Percentiles rank a stretch among this genome's conserved stretches.
These are phyloP conservation scores for Drosophila paracracens DNA, from an alignment of 2,888 invertebrate genomes.

Conservation along the genomic window DNA sequence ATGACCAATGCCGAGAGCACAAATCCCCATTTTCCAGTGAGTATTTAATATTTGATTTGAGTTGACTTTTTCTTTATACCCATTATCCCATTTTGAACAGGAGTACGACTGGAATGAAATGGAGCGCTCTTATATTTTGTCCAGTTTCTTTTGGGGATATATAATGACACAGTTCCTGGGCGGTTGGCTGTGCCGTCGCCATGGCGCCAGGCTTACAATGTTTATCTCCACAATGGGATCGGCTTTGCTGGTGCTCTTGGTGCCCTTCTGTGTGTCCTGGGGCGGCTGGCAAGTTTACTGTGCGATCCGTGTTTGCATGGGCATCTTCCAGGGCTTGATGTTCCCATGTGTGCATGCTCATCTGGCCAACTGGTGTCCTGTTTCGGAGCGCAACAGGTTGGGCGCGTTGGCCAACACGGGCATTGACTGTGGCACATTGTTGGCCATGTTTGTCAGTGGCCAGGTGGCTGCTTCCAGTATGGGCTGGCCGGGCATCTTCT, in stretches of 20 bases:
- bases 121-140: constrained; percentile 87
- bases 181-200: constrained; percentile 89
- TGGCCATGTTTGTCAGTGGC: constrained; percentile 88
- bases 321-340: constrained; percentile 88
- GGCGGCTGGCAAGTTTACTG: constrained; percentile 88
- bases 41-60: constrained; percentile 32
- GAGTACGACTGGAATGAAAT: constrained; percentile 85
- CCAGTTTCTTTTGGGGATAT: constrained; percentile 93
- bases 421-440: constrained; percentile 88
- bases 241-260: constrained; percentile 88
- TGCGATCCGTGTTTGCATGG: constrained; percentile 88
- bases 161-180: constrained; percentile 88
- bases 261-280: constrained; percentile 89
- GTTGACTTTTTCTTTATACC: background rate
- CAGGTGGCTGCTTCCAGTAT: constrained; percentile 86
- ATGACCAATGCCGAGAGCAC: constrained; percentile 87
- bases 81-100: constrained; percentile 44
- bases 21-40: constrained; percentile 86
- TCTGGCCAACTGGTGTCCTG: constrained; percentile 89
- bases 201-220: constrained; percentile 89
- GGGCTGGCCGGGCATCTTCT: constrained; percentile 90
- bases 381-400: constrained; percentile 87
- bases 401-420: constrained; percentile 87
- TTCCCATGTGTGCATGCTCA: constrained; percentile 89
- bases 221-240: constrained; percentile 87